Base-by-base conservation (phyloP, 2,113 vertebrate genomes). In the Polypterus bichir region DNA sequence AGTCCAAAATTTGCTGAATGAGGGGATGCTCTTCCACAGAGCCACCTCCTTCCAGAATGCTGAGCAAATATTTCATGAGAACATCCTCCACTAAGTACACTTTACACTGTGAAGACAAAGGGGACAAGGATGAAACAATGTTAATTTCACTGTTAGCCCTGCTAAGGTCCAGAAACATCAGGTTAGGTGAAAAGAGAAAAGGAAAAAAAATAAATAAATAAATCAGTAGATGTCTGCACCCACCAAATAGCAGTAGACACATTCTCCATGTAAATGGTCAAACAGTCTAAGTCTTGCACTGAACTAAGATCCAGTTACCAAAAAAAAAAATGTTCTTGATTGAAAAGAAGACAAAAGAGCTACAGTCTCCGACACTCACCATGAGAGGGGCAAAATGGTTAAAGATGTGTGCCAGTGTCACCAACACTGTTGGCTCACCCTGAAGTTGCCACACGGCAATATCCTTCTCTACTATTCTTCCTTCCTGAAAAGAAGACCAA, bases 61-160 rank as follows among this genome's bases (percentile, higher is more conserved):
- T 83, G 76, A 98, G 67, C 66, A 99, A 80, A 79, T 94, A 99
- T 78, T 78, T 89, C 91, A 97, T 88, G 62, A 99, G 83, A 54
- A 99, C 94, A 1, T 96, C 93, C 78, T 99, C 96, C 54, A 97
- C 96, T 71, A 99, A 73, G 73, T 97, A 99, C 1, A 97, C 93
- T 69, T 95, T 93, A 78, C 92, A 91, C 95, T 99, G 76, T 10
- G 69, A 53, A 66, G 46, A 49, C 49, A 74, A 47, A 66, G 54
- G 5, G 9, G 46, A 9, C 3, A 52, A 27, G 27, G 27, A 27
- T 27, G 27, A 27, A 2, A 27, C 27, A 27, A 27, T 27, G 27
- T 27, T 27, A 27, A 27, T 27, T 27, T 27, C 27, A 27, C 27
- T 27, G 27, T 27, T 27, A 27, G 27, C 27, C 2, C 27, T 27